Conservation (phyloP, 2,888 invertebrate species). For the Napeogenes inachia region DNA sequence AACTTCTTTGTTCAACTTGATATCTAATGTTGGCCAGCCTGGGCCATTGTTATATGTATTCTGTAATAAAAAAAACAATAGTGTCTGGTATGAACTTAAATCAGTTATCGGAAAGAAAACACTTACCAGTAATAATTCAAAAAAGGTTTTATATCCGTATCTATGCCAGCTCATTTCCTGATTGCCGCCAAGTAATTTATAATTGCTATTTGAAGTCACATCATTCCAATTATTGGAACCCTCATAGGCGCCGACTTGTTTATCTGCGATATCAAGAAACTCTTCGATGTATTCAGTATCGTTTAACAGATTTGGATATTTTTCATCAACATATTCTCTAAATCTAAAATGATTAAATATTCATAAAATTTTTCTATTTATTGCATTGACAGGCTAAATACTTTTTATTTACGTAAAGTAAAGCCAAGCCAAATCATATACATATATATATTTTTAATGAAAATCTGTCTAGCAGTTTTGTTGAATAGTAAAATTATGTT, state of each 20-base stretch:
- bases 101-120: not conserved
- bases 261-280: conserved; percentile 37
- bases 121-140: conserved; percentile 38
- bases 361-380: not conserved
- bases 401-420: too few relatives aligned
- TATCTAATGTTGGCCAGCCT: conserved; percentile 46
- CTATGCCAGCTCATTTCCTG: conserved; percentile 42
- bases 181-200: conserved; percentile 35
- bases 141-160: conserved; percentile 43
- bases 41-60: conserved; percentile 55
- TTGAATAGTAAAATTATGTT: too few relatives aligned
- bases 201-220: conserved; percentile 34
- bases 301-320: conserved; percentile 33
- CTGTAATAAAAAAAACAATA: conserved; percentile 34
- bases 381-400: too few relatives aligned
- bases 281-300: conserved; percentile 36
- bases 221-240: conserved; percentile 43
- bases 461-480: too few relatives aligned
- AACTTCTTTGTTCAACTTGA: conserved; percentile 52
- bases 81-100: not conserved
- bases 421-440: too few relatives aligned
- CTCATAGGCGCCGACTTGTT: conserved; percentile 36
- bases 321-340: conserved; percentile 32
- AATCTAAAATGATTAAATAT: conserved; percentile 28
- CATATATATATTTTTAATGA: too few relatives aligned